A percentile compares a stretch with the other conserved stretches of the same genome.
Evolutionary conservation across 2,113 vertebrate genomes (phyloP).

Genomic region (Osmerus mordax): DNA sequence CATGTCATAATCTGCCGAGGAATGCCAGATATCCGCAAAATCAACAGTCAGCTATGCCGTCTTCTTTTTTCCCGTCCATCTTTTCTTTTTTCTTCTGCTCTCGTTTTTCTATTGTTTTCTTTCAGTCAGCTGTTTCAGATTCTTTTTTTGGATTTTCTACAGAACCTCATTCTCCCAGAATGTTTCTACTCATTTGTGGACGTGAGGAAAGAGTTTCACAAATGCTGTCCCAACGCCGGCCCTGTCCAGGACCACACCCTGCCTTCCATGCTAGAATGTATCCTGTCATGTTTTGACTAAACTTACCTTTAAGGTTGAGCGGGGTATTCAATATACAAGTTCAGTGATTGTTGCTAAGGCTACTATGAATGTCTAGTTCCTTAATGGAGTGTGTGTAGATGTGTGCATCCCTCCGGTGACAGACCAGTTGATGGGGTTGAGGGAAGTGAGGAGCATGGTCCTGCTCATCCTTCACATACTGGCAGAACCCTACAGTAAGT

Average conservation of each 20-base stretch:
- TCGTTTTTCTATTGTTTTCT: background rate
- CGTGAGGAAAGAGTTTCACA: conserved; percentile 85
- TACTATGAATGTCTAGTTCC: conserved; percentile 11
- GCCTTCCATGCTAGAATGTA: conserved; percentile 90
- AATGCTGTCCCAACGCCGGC: conserved; percentile 78
- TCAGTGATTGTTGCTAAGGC: background rate
- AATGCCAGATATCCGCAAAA: conserved; percentile 13
- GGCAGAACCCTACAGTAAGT: conserved; percentile 83
- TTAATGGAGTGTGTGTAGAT: conserved; percentile 69
- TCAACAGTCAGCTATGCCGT: background rate
- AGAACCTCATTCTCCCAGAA: conserved; percentile 89
- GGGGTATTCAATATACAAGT: background rate
- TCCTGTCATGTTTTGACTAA: conserved; percentile 56
- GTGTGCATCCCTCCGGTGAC: conserved; percentile 78
- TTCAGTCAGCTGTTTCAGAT: background rate
- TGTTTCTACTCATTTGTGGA: conserved; percentile 94
- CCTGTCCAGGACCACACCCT: conserved; percentile 78
- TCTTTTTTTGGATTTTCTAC: conserved; percentile 14
- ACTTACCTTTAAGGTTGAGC: background rate
- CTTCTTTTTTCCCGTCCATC: background rate
- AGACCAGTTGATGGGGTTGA: conserved; percentile 80
- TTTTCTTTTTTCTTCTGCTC: background rate
- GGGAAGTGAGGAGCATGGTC: conserved; percentile 89
- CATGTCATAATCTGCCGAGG: conserved; percentile 25
- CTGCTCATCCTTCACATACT: conserved; percentile 80